Conservation (phyloP, 2,888 invertebrate species). For the Amphipoea lucens region DNA sequence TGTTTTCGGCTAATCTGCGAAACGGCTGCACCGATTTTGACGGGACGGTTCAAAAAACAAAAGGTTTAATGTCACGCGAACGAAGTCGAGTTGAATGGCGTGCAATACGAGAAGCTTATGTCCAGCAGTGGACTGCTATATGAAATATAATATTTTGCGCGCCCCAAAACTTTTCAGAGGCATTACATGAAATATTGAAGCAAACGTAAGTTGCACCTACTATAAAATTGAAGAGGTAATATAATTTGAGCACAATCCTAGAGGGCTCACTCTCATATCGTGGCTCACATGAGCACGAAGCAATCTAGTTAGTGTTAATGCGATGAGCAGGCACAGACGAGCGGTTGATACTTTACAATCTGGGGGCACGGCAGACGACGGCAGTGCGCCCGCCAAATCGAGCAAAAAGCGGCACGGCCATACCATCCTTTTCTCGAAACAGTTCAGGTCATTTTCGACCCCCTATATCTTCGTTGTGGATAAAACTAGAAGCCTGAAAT, state of each 20-base stretch:
- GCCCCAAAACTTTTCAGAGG: background rate
- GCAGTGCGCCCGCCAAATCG: no score
- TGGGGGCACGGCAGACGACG: no score
- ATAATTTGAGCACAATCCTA: constrained; percentile 51
- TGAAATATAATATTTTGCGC: background rate
- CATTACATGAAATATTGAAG: background rate
- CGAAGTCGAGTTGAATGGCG: background rate
- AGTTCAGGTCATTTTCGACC: no score
- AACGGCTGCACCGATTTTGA: background rate
- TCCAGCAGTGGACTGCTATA: no score
- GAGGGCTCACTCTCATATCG: constrained; percentile 37
- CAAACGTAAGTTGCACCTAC: constrained; percentile 9
- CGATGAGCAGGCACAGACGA: constrained; percentile 57
- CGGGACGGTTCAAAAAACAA: background rate
- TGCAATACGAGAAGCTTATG: no score
- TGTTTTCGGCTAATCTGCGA: background rate
- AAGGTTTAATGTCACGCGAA: background rate
- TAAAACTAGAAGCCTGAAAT: no score
- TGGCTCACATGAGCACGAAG: constrained; percentile 38
- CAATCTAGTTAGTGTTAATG: constrained; percentile 66
- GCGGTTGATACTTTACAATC: constrained; percentile 4
- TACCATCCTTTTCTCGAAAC: no score
- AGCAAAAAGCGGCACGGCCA: no score
- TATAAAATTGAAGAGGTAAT: constrained; percentile 36
- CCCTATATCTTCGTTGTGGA: no score